Percentiles rank a stretch among this genome's conserved stretches.
Conservation (phyloP, 2,797 vertebrate genomes). For the Melanotaenia nigrans region DNA sequence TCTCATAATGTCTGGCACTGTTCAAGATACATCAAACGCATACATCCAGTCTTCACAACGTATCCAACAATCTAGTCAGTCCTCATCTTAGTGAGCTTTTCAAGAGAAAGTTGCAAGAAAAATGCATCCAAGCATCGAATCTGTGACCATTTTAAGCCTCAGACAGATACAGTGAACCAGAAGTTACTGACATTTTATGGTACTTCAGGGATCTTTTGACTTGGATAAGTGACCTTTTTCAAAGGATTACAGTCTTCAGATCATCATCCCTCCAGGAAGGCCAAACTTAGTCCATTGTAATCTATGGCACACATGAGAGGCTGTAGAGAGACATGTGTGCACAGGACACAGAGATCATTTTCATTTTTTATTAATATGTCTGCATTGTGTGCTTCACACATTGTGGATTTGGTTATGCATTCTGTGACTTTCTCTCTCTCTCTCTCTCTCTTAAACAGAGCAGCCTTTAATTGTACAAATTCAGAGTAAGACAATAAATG, state of each 20-base stretch:
- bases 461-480: not conserved
- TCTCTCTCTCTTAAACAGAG: not conserved
- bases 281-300: conserved; percentile 14
- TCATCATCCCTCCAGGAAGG: conserved; percentile 42
- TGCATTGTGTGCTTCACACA: not conserved
- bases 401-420: not conserved
- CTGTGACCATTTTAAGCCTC: conserved; percentile 31
- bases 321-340: not conserved
- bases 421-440: not conserved
- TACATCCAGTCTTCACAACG: conserved; percentile 20
- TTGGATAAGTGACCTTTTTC: conserved; percentile 22
- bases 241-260: conserved; percentile 40
- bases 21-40: conserved; percentile 39
- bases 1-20: conserved; percentile 45
- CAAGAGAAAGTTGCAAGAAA: conserved; percentile 22
- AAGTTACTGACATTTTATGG: conserved; percentile 51
- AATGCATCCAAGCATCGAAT: conserved; percentile 6
- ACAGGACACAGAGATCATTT: not conserved
- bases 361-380: conserved; percentile 1
- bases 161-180: conserved; percentile 41
- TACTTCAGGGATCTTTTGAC: conserved; percentile 32
- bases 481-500: not conserved
- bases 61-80: conserved; percentile 17
- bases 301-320: not conserved
- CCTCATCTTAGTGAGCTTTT: conserved; percentile 17